A percentile compares a stretch with the other conserved stretches of the same genome.
phyloP scores from a whole-genome alignment of 64 coral and sea anemone species.

The Pocillopora damicornis region DNA sequence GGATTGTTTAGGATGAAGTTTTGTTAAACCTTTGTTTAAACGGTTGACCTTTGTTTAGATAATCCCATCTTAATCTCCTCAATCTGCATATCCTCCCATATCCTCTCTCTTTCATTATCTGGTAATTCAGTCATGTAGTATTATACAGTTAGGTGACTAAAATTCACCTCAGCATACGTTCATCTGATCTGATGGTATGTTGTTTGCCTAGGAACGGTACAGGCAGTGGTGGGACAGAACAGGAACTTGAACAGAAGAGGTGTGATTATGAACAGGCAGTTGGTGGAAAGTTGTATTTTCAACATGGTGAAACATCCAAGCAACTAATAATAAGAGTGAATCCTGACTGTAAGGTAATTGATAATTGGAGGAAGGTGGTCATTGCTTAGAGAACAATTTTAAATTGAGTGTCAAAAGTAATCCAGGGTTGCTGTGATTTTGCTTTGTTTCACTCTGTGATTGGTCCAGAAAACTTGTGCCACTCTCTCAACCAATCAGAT shows the following conservation, averaged over 20 bases:
- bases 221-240: conserved; percentile 39
- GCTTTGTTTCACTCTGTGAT: not conserved
- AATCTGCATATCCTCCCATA: no score
- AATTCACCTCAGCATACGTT: not conserved
- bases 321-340: conserved; percentile 75
- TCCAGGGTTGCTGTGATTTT: not conserved
- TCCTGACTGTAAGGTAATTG: conserved; percentile 68
- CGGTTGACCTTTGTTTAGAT: no score
- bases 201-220: conserved; percentile 60
- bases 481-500: no score
- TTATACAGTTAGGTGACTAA: no score
- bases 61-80: no score
- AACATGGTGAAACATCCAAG: conserved; percentile 90
- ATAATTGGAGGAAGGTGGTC: not conserved
- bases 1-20: no score
- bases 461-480: not conserved
- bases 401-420: not conserved
- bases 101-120: no score
- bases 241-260: conserved; percentile 40
- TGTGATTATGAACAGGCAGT: conserved; percentile 63
- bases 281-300: conserved; percentile 56
- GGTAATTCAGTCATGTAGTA: no score
- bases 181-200: not conserved
- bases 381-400: not conserved
- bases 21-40: no score